Base-by-base conservation (phyloP, 2,888 invertebrate species). In the Erpobdella octoculata region DNA sequence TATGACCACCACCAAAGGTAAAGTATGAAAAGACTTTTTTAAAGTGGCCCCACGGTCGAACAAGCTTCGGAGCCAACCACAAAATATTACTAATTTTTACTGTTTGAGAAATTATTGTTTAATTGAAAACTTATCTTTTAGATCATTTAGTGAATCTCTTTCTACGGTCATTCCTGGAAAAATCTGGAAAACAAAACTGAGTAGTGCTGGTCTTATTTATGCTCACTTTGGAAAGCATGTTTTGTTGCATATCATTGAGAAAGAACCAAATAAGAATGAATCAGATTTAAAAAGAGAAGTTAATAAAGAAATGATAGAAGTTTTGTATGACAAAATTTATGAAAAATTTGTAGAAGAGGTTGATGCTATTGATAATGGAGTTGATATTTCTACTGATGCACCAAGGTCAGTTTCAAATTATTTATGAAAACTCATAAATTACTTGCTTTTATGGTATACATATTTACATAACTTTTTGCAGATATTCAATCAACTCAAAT, bases 331-430 rank as follows among this genome's bases (percentile, higher is more conserved):
- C 71, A 84, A 84, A 75, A 86, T 97, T 0, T 98, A 98, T 82
- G 89, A 90, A 75, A 87, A 87, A 72, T 90, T 97, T 71, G 88
- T 98, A 18, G 89, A 90, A 84, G 95, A 96, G 86, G 87, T 98
- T 73, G 98, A 98, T 85, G 97, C 91, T 0, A 90, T 96, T 71
- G 98, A 98, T 82, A 98, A 98, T 85, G 98, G 97, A n/a, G 87
- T 96, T 0, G 88, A 89, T 70, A 90, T 91, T 86, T 88, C 87
- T 74, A 87, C 89, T 58, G 89, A 88, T 1, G 77, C 76, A 70
- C 80, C 80, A 35, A 79, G 80, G 82, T 74, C n/a, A 35, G 25
- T 62, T 28, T n/a, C 33, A 6, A 31, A 21, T 21, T 58, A 41
- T 41, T 41, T 41, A 41, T 41, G 9, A 18, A 41, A 12, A 12